Percentiles rank a stretch among this genome's conserved stretches.
Conservation (phyloP, 1,140 invertebrate species). For the Cydia amplana region DNA sequence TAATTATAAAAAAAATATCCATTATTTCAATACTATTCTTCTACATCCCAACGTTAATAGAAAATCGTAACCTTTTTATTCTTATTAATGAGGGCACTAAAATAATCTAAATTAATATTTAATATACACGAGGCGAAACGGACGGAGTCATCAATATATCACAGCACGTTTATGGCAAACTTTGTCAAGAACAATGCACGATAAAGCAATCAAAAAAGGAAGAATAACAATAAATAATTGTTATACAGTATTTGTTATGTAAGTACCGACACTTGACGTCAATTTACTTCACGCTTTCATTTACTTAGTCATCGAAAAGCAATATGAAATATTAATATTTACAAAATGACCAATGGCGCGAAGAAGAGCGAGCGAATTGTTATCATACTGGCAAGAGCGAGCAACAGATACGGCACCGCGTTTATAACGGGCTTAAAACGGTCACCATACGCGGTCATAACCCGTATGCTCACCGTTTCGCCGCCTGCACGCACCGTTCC, state of each 20-base stretch:
- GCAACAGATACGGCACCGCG: too few species aligned
- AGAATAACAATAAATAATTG: constrained; percentile 1
- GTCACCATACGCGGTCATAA: too few species aligned
- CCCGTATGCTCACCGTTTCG: too few species aligned
- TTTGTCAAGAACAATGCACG: neutral
- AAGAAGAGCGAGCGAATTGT: too few species aligned
- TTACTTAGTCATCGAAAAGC: neutral
- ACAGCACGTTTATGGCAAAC: neutral
- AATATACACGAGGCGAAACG: neutral
- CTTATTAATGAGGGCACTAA: neutral
- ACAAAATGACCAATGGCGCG: neutral
- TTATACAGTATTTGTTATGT: neutral
- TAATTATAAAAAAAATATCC: too few species aligned
- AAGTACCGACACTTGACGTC: neutral
- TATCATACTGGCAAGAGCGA: too few species aligned
- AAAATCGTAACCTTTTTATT: too few species aligned
- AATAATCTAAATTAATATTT: neutral
- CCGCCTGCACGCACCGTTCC: too few species aligned
- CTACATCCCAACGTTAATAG: too few species aligned
- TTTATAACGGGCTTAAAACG: too few species aligned
- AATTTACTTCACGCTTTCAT: neutral
- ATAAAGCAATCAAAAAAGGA: constrained; percentile 5
- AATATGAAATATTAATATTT: neutral
- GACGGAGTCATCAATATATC: neutral
- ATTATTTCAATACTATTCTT: too few species aligned